Base-by-base conservation (phyloP, 2,113 vertebrate species). In the Argyrosomus japonicus region DNA sequence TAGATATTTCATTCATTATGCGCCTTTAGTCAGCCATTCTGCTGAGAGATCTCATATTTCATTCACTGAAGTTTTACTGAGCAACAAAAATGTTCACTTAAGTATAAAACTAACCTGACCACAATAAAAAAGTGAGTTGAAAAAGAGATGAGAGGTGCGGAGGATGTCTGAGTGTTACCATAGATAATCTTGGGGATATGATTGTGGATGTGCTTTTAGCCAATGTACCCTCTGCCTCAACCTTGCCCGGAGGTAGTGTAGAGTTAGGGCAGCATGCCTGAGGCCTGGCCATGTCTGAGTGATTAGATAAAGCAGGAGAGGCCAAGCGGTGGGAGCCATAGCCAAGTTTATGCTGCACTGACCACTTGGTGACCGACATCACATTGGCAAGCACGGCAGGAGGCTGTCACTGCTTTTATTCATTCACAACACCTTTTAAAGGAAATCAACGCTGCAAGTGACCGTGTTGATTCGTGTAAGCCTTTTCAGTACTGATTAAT, bases 261-360 rank as follows among this genome's bases (percentile, higher is more conserved):
- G 89, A 84, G 89, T 83, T 58, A 78, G 93, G 91, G 92, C 89
- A 91, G 87, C 83, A 23, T 77, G 93, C 93, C 91, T 75, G 85
- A 87, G 90, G 92, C 89, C 81, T 65, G 69, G 89, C 87, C 90
- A 86, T 93, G 89, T 93, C 93, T 93, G 90, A 92, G 84, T 90
- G 92, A 95, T 95, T 93, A 90, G 91, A 94, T 95, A 90, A 92
- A 94, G 90, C 90, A 87, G 74, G 45, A 84, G 88, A 91, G 90
- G 90, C 88, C 88, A 94, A 93, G 86, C 63, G 68, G 63, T 85
- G 29, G 79, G 67, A 87, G 72, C 83, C 68, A 56, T 10, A 82
- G 92, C 89, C 88, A 93, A 86, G 85, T 90, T 90, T 86, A 32
- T 88, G 83, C 71, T 61, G 83, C 86, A 79, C 45, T 82, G 87